Evolutionary conservation across 2,113 vertebrate species (phyloP).

Genomic region (Campylomormyrus numenius): DNA sequence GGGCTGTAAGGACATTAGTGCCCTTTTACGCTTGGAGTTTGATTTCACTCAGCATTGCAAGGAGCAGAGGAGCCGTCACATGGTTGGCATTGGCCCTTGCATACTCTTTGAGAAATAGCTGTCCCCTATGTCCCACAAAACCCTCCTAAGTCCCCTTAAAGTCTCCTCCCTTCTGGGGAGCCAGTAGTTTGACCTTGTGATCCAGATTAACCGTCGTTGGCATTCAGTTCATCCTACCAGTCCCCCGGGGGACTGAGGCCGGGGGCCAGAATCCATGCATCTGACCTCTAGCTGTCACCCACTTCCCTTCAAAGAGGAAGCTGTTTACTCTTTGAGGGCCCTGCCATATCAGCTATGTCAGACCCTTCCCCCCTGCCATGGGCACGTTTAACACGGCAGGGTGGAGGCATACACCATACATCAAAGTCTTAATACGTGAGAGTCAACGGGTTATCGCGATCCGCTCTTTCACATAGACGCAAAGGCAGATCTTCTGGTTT

Average conservation of each 20-base stretch:
- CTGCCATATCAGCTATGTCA: not conserved
- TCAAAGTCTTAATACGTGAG: not conserved
- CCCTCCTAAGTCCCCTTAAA: conserved; percentile 4
- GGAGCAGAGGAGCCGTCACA: not conserved
- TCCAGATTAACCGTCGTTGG: not conserved
- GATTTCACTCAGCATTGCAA: not conserved
- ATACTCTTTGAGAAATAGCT: not conserved
- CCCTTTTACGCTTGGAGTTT: not conserved
- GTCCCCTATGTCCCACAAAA: not conserved
- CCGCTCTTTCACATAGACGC: not conserved
- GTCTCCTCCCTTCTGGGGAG: not conserved
- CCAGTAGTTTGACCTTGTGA: not conserved
- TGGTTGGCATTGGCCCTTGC: not conserved
- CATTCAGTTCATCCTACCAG: not conserved
- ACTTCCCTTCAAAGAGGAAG: not conserved
- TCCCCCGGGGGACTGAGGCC: not conserved
- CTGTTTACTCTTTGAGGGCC: not conserved
- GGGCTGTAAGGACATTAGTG: not conserved
- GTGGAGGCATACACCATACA: not conserved
- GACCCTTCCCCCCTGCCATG: not conserved
- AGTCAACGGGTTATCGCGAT: not conserved
- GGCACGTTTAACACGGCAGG: conserved; percentile 15
- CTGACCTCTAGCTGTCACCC: not conserved
- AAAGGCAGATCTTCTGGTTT: not conserved
- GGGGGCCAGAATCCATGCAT: not conserved